Percentiles rank a stretch among this genome's conserved stretches.
These are phyloP conservation scores for Camelus dromedarius DNA, from an alignment of 2,113 vertebrate genomes.

Conservation along the genomic window DNA sequence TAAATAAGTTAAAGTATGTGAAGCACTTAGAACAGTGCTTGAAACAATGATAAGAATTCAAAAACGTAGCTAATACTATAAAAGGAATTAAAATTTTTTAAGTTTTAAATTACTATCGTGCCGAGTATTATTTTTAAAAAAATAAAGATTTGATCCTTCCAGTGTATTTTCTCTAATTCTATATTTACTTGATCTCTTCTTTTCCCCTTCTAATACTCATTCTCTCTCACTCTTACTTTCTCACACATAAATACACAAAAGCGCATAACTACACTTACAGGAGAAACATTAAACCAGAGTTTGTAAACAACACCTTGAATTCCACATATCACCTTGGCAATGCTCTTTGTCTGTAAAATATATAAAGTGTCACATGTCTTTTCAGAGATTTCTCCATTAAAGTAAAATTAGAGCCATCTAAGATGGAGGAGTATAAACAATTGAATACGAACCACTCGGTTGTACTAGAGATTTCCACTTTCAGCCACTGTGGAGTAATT, in stretches of 20 bases:
- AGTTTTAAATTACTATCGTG: constrained; percentile 23
- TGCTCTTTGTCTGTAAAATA: background rate
- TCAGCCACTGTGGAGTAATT: background rate
- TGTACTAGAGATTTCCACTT: background rate
- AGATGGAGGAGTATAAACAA: background rate
- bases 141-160: background rate
- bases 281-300: constrained; percentile 19
- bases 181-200: constrained; percentile 21
- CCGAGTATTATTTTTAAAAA: background rate
- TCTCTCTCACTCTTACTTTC: background rate
- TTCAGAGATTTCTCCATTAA: constrained; percentile 12
- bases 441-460: background rate
- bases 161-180: background rate
- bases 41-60: background rate
- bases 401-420: background rate
- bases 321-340: background rate
- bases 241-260: background rate
- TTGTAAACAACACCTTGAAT: background rate
- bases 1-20: background rate
- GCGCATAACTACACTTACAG: background rate
- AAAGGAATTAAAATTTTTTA: background rate
- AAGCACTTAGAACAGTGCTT: constrained; percentile 6
- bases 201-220: background rate
- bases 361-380: background rate
- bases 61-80: constrained; percentile 1